A percentile compares a stretch with the other conserved stretches of the same genome.
Evolutionary conservation across 2,113 vertebrate species (phyloP).

Genomic region (Siniperca chuatsi): DNA sequence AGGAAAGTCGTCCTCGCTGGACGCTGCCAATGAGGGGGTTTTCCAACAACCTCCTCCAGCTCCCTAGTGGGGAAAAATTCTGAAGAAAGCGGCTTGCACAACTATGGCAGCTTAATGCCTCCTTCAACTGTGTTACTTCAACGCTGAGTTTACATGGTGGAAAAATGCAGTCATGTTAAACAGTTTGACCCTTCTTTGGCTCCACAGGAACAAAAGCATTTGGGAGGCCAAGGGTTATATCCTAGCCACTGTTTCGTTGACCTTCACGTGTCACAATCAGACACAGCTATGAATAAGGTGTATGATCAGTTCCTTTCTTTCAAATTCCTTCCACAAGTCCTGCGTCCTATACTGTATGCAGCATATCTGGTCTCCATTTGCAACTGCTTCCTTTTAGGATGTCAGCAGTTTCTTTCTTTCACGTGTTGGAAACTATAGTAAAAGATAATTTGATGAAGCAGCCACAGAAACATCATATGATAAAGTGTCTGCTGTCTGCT

Average conservation of each 20-base stretch:
- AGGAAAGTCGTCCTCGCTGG: conserved; percentile 74
- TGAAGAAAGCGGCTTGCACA: conserved; percentile 68
- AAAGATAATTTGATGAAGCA: conserved; percentile 59
- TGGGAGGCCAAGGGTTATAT: conserved; percentile 53
- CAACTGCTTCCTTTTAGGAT: conserved; percentile 69
- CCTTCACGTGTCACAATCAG: conserved; percentile 38
- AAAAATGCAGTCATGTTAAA: conserved; percentile 77
- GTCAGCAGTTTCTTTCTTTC: conserved; percentile 72
- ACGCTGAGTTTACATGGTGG: conserved; percentile 68
- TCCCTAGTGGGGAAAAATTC: conserved; percentile 70
- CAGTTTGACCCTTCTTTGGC: conserved; percentile 39
- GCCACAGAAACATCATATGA: conserved; percentile 50
- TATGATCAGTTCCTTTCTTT: conserved; percentile 44
- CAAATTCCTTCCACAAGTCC: conserved; percentile 58
- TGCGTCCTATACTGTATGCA: conserved; percentile 39
- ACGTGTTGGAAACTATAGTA: conserved; percentile 70
- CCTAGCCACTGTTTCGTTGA: conserved; percentile 53
- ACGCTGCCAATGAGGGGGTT: conserved; percentile 74
- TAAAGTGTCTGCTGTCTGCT: conserved; percentile 45
- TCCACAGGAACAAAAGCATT: conserved; percentile 29
- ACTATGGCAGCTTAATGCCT: conserved; percentile 60
- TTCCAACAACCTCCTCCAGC: conserved; percentile 78
- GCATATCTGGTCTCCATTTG: conserved; percentile 79
- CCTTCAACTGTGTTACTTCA: conserved; percentile 57
- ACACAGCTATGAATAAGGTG: conserved; percentile 31